Evolutionary conservation across 2,888 invertebrate genomes (phyloP), one percentile per base, ranked within the genome.

Genomic region (Stegana nigrithorax): DNA sequence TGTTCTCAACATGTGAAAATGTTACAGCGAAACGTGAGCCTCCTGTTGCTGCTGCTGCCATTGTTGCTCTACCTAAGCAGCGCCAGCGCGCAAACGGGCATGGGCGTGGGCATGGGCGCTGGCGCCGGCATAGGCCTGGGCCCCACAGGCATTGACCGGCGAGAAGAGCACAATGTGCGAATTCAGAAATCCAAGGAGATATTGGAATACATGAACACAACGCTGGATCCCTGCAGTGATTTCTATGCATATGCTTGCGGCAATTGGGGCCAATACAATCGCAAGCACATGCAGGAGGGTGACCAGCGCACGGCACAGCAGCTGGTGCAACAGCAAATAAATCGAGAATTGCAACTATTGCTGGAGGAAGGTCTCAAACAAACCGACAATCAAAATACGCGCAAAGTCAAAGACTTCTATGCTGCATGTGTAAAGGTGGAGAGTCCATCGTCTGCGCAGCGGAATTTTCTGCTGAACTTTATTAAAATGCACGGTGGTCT

Each of bases 211-310:
- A 79, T 84, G 75, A 79, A 84, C 42, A 60, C 69, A 2, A 71
- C 66, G 12, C 66, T 68, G 0, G 81, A 84, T 73, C 83, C 81
- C 8, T 84, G 84, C 53, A 63, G 55, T 14, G 81, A 84, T 63
- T 85, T 84, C 64, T 85, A 79, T 53, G 78, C 81, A 19, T 84
- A 73, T 39, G 81, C 83, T 36, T 84, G 84, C 42, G 84, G 85
- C 25, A 81, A 78, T 27, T 84, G 85, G 85, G 56, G 66, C 1
- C 36, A 62, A 1, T 60, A 69, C 47, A 75, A 81, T 45, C 65
- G 56, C 1, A 69, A 65, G 1, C 67, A 61, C 3, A 66, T 63
- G 57, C 70, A 68, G 4, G 67, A 67, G 3, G 73, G 67, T 0
- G 71, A 75, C 8, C 27, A 73, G 21, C 50, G 63, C 12, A 78